A percentile compares a stretch with the other conserved stretches of the same genome.
Conservation (phyloP, 2,797 vertebrate species). For the Danio kyathit region DNA sequence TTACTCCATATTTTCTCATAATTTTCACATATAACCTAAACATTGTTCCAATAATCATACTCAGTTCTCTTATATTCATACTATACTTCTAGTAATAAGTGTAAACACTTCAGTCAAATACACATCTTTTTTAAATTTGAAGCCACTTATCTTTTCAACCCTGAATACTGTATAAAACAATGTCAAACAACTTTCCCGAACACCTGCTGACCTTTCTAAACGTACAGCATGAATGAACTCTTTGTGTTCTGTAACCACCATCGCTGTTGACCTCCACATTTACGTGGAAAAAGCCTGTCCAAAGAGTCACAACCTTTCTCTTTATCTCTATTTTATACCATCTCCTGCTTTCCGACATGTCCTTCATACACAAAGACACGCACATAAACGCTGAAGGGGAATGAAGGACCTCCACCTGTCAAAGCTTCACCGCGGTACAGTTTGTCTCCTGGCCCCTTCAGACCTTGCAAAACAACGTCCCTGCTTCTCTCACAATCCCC, state of each 20-base stretch:
- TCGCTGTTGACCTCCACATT: not conserved
- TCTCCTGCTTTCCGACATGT: not conserved
- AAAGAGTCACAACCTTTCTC: constrained; percentile 9
- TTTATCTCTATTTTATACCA: constrained; percentile 4
- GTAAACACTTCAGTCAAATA: too few relatives aligned
- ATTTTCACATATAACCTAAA: too few relatives aligned
- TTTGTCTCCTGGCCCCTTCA: constrained; percentile 47
- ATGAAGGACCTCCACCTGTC: constrained; percentile 49
- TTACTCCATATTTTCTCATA: too few relatives aligned
- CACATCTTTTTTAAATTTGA: too few relatives aligned
- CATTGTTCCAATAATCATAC: too few relatives aligned
- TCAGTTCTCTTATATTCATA: too few relatives aligned
- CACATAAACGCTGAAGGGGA: constrained; percentile 37
- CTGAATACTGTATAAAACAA: not conserved
- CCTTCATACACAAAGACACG: constrained; percentile 31
- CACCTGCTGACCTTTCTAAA: not conserved
- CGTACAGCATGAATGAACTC: not conserved
- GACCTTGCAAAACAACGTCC: constrained; percentile 40
- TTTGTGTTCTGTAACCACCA: constrained; percentile 15
- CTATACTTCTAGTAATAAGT: too few relatives aligned
- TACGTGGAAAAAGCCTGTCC: not conserved
- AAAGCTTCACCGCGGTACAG: constrained; percentile 41
- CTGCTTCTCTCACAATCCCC: constrained; percentile 37
- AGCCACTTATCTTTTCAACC: too few relatives aligned
- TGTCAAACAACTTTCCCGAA: not conserved